A percentile compares a stretch with the other conserved stretches of the same genome.
phyloP scores from a whole-genome alignment of 2,113 vertebrate genomes.

The Chinchilla lanigera region DNA sequence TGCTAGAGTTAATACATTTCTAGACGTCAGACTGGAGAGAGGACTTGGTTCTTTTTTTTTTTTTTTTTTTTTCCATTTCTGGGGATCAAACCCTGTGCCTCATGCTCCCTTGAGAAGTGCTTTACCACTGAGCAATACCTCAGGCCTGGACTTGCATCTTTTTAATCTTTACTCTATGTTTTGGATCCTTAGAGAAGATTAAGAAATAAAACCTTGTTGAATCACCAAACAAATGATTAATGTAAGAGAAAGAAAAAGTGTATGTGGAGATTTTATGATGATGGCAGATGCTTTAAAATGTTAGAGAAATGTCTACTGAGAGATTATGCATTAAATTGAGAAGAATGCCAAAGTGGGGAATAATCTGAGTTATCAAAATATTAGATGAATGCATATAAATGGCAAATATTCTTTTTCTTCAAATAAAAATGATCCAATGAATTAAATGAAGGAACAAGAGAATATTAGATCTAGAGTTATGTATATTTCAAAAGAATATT shows the following conservation, averaged over 20 bases:
- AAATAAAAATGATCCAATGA: background rate
- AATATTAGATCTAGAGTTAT: background rate
- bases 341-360: background rate
- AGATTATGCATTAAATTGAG: background rate
- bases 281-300: background rate
- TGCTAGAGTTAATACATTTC: background rate
- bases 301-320: background rate
- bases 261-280: background rate
- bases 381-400: background rate
- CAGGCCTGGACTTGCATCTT: background rate
- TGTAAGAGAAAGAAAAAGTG: background rate
- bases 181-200: background rate
- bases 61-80: background rate
- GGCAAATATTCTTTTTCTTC: background rate
- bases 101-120: background rate
- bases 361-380: background rate
- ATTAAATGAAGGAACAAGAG: background rate
- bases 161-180: background rate
- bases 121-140: background rate
- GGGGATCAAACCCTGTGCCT: background rate
- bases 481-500: slow-evolving; percentile 10
- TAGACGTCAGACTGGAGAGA: background rate
- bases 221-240: background rate
- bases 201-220: background rate
- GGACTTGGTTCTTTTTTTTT: background rate